Evolutionary conservation across 2,888 invertebrate species (phyloP), one percentile per base, ranked within the genome.

Genomic region (Apoda limacodes): DNA sequence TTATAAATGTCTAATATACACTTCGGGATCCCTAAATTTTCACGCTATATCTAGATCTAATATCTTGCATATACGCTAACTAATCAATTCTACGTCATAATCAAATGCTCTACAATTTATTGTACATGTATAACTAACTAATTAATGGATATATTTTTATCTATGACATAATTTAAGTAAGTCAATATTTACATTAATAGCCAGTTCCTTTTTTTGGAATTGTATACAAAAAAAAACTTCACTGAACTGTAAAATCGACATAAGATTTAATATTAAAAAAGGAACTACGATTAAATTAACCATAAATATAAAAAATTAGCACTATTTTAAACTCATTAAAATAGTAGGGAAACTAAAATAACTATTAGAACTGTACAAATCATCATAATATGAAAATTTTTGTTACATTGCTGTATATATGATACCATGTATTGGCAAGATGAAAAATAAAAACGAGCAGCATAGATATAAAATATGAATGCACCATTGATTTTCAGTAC

Each of bases 121-220:
- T 71, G 64, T 75, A 74, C 76, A 74, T 80, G 78, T 76, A 78
- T 69, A 71, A 63, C 68, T 68, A 75, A 66, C 78, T 76, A 76
- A 51, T 75, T 74, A 76, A 64, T 61, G 69, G 70, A 71, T 69
- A 74, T 55, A 57, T 60, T 68, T 63, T 67, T 57, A 66, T 64
- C 64, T 74, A 75, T 69, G 63, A 66, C 67, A 74, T 72, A 74
- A 70, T 71, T 74, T 72, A 76, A 68, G 67, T 72, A 71, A 72
- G 69, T 70, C 54, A 54, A 68, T 78, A 78, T 78, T 76, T 76
- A 78, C 78, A 78, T 76, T 74, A 78, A 74, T 75, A 76, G 72
- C 74, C 69, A 69, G 60, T 57, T 59, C 64, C 52, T 58, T 69
- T 6, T 40, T 56, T 62, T 67, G 63, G 62, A 64, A 65, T 55